Base-by-base conservation (phyloP, 2,113 vertebrate species). In the Anolis sagrei region DNA sequence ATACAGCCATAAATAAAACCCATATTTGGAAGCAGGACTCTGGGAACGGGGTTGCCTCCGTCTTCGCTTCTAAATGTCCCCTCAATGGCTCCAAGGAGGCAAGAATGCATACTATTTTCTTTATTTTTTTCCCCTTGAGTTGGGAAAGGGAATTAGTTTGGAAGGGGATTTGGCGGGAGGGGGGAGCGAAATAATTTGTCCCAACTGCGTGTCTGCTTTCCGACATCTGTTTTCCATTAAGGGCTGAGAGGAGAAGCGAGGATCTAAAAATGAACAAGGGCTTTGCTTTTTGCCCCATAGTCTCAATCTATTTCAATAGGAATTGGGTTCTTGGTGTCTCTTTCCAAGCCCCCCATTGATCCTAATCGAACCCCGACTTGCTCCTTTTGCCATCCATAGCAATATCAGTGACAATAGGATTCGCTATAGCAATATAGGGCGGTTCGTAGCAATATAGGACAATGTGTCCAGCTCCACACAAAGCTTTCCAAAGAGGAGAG, bases 181-280 rank as follows among this genome's bases (percentile, higher is more conserved):
- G 66, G 58, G 32, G 39, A 81, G 29, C 1, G 80, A 90, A 89
- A 95, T 98, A 97, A 97, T 96, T 96, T 97, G 95, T 97, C 97
- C 97, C 97, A 97, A 97, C 96, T 96, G 93, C 96, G 87, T 94
- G 96, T 96, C 96, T 96, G 97, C 96, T 96, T 97, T 95, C 95
- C 95, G 95, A 97, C 97, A 98, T 98, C 98, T 98, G 98, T 96
- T 97, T 97, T 95, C 96, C 95, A 96, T 98, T 96, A 97, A 91
- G 93, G 87, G 90, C 93, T 91, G 92, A 84, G 89, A 95, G 96
- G 97, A 97, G 94, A 44, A 93, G 95, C 87, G 92, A 92, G 93
- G 92, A 94, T 93, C 93, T 91, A 96, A 97, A 96, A 97, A 94
- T 91, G 95, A 93, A 92, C 14, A 13, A 85, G 91, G 93, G 93